Conservation (phyloP, 2,113 vertebrate genomes). For the Hydrochoerus hydrochaeris region DNA sequence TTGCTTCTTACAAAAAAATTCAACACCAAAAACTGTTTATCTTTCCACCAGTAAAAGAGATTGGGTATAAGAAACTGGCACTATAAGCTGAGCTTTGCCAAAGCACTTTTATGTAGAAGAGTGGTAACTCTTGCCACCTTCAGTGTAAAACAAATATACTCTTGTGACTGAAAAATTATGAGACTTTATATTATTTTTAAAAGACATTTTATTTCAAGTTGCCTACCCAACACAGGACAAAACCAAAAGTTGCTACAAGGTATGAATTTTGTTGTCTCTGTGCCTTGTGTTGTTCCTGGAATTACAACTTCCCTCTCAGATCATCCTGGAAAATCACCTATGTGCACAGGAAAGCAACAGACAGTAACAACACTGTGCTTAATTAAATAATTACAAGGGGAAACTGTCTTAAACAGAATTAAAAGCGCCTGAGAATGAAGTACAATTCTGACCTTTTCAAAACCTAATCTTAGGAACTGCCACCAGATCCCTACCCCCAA, state of each 20-base stretch:
- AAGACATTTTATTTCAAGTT: constrained; percentile 13
- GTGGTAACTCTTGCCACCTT: constrained; percentile 35
- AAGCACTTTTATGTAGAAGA: not conserved
- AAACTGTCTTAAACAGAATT: constrained; percentile 76
- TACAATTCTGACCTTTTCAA: constrained; percentile 84
- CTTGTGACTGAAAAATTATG: constrained; percentile 26
- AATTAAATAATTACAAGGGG: constrained; percentile 69
- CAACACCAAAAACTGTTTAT: constrained; percentile 2
- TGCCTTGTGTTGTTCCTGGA: not conserved
- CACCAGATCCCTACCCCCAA: constrained; percentile 73
- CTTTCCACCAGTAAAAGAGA: constrained; percentile 9
- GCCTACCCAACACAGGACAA: not conserved
- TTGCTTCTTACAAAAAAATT: not conserved
- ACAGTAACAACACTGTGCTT: constrained; percentile 54
- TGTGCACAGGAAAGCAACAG: constrained; percentile 49
- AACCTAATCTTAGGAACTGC: constrained; percentile 82
- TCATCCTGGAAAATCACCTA: constrained; percentile 67
- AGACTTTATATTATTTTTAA: constrained; percentile 7
- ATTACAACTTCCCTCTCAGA: constrained; percentile 67
- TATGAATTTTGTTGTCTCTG: constrained; percentile 67
- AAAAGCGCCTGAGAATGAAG: too few species aligned
- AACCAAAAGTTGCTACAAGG: constrained; percentile 65
- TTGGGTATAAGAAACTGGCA: not conserved
- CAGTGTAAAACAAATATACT: not conserved
- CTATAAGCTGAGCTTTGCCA: not conserved